These are phyloP conservation scores for Brienomyrus longianalis DNA, from an alignment of 2,113 vertebrate genomes.

Conservation along the genomic window DNA sequence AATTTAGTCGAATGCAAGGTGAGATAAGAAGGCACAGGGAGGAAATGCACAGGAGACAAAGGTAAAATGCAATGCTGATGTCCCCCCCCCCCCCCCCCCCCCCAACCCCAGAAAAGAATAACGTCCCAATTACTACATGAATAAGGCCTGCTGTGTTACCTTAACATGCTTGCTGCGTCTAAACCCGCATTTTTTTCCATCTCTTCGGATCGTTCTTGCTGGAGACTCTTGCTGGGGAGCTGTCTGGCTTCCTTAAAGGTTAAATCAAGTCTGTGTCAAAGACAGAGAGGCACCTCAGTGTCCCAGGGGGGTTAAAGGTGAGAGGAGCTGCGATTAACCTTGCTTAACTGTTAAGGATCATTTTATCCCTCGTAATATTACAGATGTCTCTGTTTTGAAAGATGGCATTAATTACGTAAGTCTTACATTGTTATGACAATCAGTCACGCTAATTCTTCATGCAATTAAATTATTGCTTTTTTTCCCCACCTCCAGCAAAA, in stretches of 20 bases:
- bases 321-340: slow-evolving; percentile 37
- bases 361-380: slow-evolving; percentile 16
- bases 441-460: slow-evolving; percentile 14
- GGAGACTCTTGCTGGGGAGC: slow-evolving; percentile 36
- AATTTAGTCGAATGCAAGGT: background rate
- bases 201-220: background rate
- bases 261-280: slow-evolving; percentile 45
- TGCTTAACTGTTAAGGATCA: slow-evolving; percentile 25
- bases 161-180: slow-evolving; percentile 36
- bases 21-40: slow-evolving; percentile 26
- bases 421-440: slow-evolving; percentile 19
- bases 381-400: slow-evolving; percentile 24
- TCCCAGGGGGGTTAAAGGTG: slow-evolving; percentile 30
- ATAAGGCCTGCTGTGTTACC: slow-evolving; percentile 33
- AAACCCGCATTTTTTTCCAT: slow-evolving; percentile 13
- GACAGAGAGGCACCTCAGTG: slow-evolving; percentile 27
- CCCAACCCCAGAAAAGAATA: slow-evolving; percentile 29
- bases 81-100: slow-evolving; percentile 26
- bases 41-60: slow-evolving; percentile 19
- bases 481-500: slow-evolving; percentile 13
- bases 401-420: background rate
- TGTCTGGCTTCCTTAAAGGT: slow-evolving; percentile 40
- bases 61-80: slow-evolving; percentile 29
- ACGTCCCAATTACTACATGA: slow-evolving; percentile 41
- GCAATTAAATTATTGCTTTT: slow-evolving; percentile 14